Evolutionary conservation across 1,140 invertebrate genomes (phyloP).

Genomic region (Tetramorium simillimum): DNA sequence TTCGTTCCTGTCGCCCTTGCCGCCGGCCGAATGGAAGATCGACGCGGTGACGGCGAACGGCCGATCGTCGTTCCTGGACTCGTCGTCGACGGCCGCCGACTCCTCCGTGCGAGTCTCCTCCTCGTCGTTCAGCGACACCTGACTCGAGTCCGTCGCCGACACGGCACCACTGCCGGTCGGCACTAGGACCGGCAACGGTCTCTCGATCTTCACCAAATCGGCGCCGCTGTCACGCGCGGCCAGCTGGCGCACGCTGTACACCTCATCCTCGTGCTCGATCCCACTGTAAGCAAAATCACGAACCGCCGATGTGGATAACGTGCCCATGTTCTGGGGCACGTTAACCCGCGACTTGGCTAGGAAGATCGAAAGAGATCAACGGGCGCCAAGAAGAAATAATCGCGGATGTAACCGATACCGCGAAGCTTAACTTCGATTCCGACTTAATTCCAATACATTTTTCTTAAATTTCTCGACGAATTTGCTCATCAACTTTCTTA

Average conservation of each 20-base stretch:
- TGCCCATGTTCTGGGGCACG: neutral
- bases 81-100: neutral
- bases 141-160: neutral
- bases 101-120: constrained; percentile 6
- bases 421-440: neutral
- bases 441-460: neutral
- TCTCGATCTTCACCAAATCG: constrained; percentile 41
- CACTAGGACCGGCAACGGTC: constrained; percentile 47
- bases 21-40: constrained; percentile 60
- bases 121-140: constrained; percentile 21
- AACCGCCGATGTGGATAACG: constrained; percentile 18
- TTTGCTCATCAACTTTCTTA: neutral
- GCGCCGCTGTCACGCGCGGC: constrained; percentile 75
- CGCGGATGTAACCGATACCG: too few species aligned
- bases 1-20: constrained; percentile 23
- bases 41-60: constrained; percentile 76
- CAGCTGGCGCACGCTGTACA: constrained; percentile 92
- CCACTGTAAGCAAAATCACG: constrained; percentile 89
- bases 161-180: constrained; percentile 17
- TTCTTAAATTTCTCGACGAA: neutral
- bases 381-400: neutral
- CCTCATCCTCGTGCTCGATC: constrained; percentile 94
- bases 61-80: constrained; percentile 19
- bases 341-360: neutral
- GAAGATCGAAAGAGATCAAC: neutral